A percentile compares a stretch with the other conserved stretches of the same genome.
These are phyloP conservation scores for Drosophila setosimentum DNA, from an alignment of 2,888 invertebrate genomes.

Conservation along the genomic window DNA sequence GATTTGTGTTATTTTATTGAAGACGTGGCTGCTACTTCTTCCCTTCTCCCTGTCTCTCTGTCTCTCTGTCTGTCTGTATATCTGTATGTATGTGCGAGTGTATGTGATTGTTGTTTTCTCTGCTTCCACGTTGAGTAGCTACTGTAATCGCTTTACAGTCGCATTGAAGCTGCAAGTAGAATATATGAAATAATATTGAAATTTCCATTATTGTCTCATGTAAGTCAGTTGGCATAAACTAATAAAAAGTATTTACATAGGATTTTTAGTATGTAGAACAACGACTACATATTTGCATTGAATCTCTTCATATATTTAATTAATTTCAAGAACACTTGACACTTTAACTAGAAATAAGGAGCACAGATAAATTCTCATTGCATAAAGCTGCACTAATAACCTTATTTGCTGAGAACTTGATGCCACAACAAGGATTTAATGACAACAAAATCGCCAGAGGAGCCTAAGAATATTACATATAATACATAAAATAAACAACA, in stretches of 20 bases:
- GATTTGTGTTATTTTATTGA: conserved; percentile 54
- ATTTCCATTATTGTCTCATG: conserved; percentile 36
- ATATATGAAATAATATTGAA: conserved; percentile 37
- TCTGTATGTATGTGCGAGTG: conserved; percentile 3
- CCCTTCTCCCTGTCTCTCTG: neutral
- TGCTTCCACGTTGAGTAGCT: conserved; percentile 34
- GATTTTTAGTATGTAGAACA: neutral
- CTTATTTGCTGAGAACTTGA: neutral
- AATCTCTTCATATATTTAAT: neutral
- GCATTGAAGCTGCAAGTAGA: conserved; percentile 43
- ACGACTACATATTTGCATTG: neutral
- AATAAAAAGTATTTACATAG: neutral
- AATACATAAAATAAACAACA: neutral
- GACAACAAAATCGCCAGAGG: conserved; percentile 1
- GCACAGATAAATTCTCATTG: neutral
- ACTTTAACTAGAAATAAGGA: neutral
- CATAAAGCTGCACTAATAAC: neutral
- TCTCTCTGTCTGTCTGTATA: neutral
- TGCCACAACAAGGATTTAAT: neutral
- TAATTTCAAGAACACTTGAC: neutral
- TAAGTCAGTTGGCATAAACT: conserved; percentile 3
- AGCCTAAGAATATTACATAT: neutral
- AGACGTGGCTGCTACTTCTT: conserved; percentile 27
- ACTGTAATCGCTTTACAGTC: conserved; percentile 44
- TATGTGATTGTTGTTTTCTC: conserved; percentile 16